Evolutionary conservation across 1,140 invertebrate genomes (phyloP).

Genomic region (Ceratina calcarata): DNA sequence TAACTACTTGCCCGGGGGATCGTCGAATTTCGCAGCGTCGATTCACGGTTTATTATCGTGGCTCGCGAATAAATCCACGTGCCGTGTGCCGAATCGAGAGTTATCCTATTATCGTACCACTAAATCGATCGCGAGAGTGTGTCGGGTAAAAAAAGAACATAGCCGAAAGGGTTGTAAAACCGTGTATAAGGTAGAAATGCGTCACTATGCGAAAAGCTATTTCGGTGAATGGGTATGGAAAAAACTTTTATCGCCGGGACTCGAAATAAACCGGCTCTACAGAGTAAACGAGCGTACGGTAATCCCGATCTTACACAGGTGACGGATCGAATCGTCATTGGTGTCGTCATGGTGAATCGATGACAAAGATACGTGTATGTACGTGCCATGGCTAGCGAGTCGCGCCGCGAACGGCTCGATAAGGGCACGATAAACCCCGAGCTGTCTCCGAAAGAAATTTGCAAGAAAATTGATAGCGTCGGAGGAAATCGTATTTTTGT

Average conservation of each 20-base stretch:
- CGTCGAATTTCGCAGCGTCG: slow-evolving; percentile 4
- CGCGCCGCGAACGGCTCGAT: too few species aligned
- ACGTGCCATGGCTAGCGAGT: too few species aligned
- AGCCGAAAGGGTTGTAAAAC: too few species aligned
- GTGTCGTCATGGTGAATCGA: slow-evolving; percentile 56
- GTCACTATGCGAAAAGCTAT: not conserved
- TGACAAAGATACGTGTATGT: slow-evolving; percentile 39
- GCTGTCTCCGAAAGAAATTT: not conserved
- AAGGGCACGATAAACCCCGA: not conserved
- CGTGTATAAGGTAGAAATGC: not conserved
- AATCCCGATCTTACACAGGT: not conserved
- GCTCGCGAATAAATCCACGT: not conserved
- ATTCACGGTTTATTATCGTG: too few species aligned
- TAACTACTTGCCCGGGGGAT: not conserved
- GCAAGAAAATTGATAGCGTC: not conserved
- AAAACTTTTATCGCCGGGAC: not conserved
- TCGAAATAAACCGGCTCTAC: slow-evolving; percentile 6
- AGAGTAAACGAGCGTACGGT: not conserved
- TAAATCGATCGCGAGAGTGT: too few species aligned
- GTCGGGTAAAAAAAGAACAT: not conserved
- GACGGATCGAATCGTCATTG: slow-evolving; percentile 50
- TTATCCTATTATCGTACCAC: too few species aligned
- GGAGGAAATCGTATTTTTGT: too few species aligned
- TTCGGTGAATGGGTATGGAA: not conserved
- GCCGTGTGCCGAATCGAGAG: too few species aligned